A percentile compares a stretch with the other conserved stretches of the same genome.
phyloP scores from a whole-genome alignment of 2,888 invertebrate genomes.

The Cheiracanthium punctorium region DNA sequence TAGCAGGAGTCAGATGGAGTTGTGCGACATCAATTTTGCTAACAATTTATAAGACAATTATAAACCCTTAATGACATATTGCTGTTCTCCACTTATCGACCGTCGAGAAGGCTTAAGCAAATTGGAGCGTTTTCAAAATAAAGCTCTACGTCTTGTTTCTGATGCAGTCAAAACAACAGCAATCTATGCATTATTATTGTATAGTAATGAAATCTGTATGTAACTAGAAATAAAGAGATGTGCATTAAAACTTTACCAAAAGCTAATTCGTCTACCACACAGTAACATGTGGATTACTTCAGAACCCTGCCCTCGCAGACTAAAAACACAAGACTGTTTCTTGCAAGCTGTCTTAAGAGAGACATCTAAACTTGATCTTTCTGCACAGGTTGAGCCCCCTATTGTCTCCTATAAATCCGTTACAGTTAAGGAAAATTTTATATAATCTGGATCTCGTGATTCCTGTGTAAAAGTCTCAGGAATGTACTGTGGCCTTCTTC shows the following conservation, averaged over 20 bases:
- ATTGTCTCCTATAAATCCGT: not conserved
- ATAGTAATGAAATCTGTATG: no score
- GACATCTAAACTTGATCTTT: not conserved
- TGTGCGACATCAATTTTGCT: no score
- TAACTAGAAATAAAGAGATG: no score
- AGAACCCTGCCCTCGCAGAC: not conserved
- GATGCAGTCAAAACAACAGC: no score
- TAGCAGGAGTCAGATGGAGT: no score
- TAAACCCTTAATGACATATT: no score
- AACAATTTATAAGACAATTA: no score
- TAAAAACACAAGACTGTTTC: constrained; percentile 5
- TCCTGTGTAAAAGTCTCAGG: not conserved
- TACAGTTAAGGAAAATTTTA: not conserved
- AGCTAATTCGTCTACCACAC: not conserved
- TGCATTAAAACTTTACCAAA: not conserved
- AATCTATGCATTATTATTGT: no score
- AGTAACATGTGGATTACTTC: not conserved
- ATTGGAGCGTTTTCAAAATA: no score
- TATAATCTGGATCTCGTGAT: constrained; percentile 2
- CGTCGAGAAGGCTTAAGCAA: no score
- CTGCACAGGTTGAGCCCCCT: not conserved
- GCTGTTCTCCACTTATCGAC: no score
- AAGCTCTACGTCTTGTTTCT: no score
- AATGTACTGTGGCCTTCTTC: not conserved
- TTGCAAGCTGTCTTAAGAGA: constrained; percentile 9